Conservation (phyloP, 2,888 invertebrate species). For the Dermolepida albohirtum region DNA sequence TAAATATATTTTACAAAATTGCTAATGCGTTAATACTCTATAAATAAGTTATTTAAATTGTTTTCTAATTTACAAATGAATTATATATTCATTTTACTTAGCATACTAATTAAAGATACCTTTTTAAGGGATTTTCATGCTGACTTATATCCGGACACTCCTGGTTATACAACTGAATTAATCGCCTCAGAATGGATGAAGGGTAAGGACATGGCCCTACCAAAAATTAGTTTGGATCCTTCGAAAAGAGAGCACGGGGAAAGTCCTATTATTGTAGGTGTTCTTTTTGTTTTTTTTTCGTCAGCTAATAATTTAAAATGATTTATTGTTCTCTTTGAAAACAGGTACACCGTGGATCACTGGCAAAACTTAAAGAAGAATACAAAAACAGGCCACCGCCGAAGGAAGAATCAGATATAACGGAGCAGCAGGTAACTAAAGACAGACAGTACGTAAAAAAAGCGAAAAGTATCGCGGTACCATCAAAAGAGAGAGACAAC, state of each 20-base stretch:
- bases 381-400: conserved; percentile 56
- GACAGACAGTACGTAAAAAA: conserved; percentile 24
- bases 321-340: not conserved
- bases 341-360: conserved; percentile 72
- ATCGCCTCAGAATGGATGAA: conserved; percentile 86
- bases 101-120: not conserved
- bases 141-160: conserved; percentile 93
- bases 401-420: conserved; percentile 6
- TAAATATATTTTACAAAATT: no score
- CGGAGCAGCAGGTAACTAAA: conserved; percentile 32
- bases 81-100: no score
- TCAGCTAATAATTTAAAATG: no score
- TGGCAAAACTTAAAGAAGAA: conserved; percentile 67
- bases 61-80: no score
- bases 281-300: conserved; percentile 41
- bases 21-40: no score
- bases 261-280: conserved; percentile 72
- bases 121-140: conserved; percentile 85
- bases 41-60: no score
- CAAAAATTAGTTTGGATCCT: conserved; percentile 87
- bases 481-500: conserved; percentile 60
- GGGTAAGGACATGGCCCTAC: conserved; percentile 79
- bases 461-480: conserved; percentile 61
- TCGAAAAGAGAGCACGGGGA: conserved; percentile 75
- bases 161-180: conserved; percentile 82